Evolutionary conservation across 2,797 vertebrate species (phyloP).

Genomic region (Crocidura indochinensis): DNA sequence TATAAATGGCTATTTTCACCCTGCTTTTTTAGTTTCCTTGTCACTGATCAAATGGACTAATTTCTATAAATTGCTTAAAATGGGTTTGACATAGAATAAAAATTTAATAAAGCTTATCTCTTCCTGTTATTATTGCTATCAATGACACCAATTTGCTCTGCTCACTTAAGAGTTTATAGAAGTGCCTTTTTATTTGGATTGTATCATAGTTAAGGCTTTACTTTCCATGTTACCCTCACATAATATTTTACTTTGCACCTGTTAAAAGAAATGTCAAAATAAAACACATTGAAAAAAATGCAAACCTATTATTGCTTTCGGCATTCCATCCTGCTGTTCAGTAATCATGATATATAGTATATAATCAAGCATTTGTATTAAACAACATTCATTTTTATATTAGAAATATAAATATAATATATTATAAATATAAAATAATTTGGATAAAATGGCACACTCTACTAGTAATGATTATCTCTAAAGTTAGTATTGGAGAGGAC

Average conservation of each 20-base stretch:
- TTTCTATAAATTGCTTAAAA: constrained; percentile 50
- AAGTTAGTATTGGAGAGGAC: background rate
- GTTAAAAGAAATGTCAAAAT: constrained; percentile 7
- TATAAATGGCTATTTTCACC: background rate
- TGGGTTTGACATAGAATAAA: constrained; percentile 1
- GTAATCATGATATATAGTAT: constrained; percentile 14
- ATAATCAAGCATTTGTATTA: background rate
- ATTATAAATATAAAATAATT: no score
- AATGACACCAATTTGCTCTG: background rate
- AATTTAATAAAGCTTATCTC: background rate
- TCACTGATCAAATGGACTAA: constrained; percentile 28
- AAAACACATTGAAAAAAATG: background rate
- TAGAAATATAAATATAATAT: no score
- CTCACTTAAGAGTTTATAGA: constrained; percentile 8
- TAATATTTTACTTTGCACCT: constrained; percentile 29
- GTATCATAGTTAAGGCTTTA: background rate
- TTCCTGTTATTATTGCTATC: background rate
- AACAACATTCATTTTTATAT: background rate
- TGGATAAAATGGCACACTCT: background rate
- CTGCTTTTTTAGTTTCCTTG: constrained; percentile 8
- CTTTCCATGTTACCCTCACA: background rate
- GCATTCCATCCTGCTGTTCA: background rate
- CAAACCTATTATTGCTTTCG: background rate
- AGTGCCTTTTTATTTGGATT: background rate
- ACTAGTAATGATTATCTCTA: background rate